Conservation (phyloP, 2,797 vertebrate species). For the Helarctos malayanus region DNA sequence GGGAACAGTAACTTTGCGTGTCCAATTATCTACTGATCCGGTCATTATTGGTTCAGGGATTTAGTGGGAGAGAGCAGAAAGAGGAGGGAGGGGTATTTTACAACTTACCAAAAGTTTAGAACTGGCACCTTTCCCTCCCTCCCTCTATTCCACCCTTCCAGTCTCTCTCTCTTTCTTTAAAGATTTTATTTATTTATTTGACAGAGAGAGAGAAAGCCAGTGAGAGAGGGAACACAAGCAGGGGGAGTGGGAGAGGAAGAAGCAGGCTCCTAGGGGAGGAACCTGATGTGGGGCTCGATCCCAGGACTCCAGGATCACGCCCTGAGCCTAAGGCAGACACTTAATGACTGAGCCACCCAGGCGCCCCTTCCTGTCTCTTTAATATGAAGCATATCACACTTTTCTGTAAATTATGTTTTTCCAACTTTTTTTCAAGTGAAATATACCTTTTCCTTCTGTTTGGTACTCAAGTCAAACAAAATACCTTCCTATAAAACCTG, state of each 20-base stretch:
- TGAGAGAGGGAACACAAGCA: too few species aligned
- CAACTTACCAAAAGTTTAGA: conserved; percentile 7
- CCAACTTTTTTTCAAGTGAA: neutral
- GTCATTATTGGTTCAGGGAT: neutral
- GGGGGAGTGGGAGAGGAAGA: too few species aligned
- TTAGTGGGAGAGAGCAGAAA: neutral
- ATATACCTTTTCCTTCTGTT: neutral
- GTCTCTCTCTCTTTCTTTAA: neutral
- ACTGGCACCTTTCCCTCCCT: neutral
- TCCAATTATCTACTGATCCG: neutral
- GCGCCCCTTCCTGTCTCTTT: neutral
- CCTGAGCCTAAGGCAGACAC: too few species aligned
- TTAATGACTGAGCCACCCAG: too few species aligned
- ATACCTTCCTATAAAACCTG: conserved; percentile 24
- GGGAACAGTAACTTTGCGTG: neutral
- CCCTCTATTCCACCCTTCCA: neutral
- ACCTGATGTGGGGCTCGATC: too few species aligned
- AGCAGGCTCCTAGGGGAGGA: too few species aligned
- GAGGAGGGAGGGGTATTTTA: neutral
- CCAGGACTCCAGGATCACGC: too few species aligned
- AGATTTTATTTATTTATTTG: too few species aligned
- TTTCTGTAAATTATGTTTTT: neutral
- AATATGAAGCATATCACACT: neutral
- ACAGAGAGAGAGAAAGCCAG: too few species aligned
- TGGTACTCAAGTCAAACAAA: neutral